Evolutionary conservation across 2,113 vertebrate genomes (phyloP).

Genomic region (Promerops cafer): DNA sequence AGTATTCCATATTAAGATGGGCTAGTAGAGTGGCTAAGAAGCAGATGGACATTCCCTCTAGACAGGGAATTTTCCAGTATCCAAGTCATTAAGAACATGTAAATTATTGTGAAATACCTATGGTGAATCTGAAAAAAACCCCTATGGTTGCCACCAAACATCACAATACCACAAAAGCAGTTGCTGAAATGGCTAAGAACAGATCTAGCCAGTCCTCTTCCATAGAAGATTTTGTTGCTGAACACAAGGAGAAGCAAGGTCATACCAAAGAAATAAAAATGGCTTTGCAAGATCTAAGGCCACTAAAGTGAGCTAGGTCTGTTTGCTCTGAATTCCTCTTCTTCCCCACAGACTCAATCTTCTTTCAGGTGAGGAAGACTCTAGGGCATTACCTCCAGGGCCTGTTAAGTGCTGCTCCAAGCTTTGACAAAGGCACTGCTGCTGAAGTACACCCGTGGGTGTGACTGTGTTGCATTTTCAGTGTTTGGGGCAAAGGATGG

Average conservation of each 20-base stretch:
- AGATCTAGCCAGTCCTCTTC: background rate
- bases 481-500: background rate
- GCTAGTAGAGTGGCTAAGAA: background rate
- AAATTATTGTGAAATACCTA: background rate
- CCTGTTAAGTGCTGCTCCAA: background rate
- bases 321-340: background rate
- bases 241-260: background rate
- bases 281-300: background rate
- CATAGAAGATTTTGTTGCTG: background rate
- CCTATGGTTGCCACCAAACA: background rate
- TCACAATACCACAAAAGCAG: background rate
- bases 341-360: background rate
- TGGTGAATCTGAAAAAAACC: background rate
- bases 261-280: background rate
- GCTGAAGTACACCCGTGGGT: background rate
- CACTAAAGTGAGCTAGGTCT: background rate
- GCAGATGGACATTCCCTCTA: background rate
- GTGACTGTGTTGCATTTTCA: background rate
- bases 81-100: background rate
- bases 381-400: background rate
- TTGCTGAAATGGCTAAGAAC: background rate
- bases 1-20: background rate
- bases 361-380: background rate
- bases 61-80: background rate
- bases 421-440: background rate